Conservation (phyloP, 2,113 vertebrate species). For the Piprites chloris region DNA sequence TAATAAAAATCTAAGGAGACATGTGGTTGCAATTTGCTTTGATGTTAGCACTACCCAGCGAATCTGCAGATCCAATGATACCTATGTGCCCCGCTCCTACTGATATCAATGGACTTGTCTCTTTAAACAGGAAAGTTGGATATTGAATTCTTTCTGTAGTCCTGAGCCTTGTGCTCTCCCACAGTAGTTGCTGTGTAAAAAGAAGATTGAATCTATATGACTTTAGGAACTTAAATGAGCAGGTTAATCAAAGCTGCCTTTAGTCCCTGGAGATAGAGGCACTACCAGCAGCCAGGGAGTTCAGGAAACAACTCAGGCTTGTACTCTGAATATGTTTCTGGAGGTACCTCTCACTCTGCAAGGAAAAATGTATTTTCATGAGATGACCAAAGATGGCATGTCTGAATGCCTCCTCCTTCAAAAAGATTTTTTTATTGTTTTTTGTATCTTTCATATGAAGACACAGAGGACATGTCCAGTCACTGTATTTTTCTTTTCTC, state of each 20-base stretch:
- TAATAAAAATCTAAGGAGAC: neutral
- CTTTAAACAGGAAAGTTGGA: neutral
- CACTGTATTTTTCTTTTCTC: neutral
- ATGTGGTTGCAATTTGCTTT: neutral
- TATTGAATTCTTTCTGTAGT: neutral
- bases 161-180: neutral
- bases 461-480: neutral
- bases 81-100: neutral
- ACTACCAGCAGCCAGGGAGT: neutral
- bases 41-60: neutral
- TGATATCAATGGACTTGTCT: neutral
- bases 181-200: neutral
- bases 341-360: neutral
- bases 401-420: neutral
- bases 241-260: neutral
- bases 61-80: neutral
- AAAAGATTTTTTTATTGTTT: neutral
- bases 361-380: neutral
- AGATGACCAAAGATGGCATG: neutral
- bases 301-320: neutral
- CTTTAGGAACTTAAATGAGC: neutral
- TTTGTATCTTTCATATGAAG: neutral
- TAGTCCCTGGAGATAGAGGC: neutral
- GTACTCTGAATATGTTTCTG: neutral
- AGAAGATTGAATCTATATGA: neutral